Evolutionary conservation across 2,113 vertebrate genomes (phyloP).

Genomic region (Channa maculata): DNA sequence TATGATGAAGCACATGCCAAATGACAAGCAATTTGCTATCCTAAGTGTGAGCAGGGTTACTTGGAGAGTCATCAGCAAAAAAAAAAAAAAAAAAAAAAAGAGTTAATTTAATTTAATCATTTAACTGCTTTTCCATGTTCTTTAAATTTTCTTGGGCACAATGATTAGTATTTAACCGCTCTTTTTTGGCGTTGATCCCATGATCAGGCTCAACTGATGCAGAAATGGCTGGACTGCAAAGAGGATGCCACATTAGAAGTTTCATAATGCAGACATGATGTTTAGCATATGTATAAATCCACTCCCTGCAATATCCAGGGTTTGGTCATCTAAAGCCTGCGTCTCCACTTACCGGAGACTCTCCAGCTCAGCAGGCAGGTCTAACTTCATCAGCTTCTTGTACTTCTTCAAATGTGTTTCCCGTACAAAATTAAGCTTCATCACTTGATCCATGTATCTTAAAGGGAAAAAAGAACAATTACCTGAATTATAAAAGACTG

Average conservation of each 20-base stretch:
- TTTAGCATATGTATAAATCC: background rate
- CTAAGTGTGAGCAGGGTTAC: background rate
- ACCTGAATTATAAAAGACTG: background rate
- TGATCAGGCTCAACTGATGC: too few relatives aligned
- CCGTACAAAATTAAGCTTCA: conserved; percentile 84
- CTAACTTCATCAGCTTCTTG: conserved; percentile 84
- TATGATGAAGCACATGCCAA: background rate
- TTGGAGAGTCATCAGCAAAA: background rate
- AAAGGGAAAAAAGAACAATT: background rate
- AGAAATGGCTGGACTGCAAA: too few relatives aligned
- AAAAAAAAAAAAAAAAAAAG: too few relatives aligned
- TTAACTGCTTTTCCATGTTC: background rate
- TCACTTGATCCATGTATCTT: conserved; percentile 93
- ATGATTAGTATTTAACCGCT: background rate
- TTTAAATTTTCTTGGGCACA: background rate
- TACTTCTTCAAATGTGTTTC: conserved; percentile 84
- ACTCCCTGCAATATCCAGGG: background rate
- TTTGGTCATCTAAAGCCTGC: background rate
- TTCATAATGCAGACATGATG: too few relatives aligned
- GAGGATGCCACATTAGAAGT: too few relatives aligned
- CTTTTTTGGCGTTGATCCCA: too few relatives aligned
- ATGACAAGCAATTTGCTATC: background rate
- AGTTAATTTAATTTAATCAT: background rate
- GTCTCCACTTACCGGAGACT: conserved; percentile 85
- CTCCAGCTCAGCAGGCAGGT: conserved; percentile 87